phyloP scores from a whole-genome alignment of 1,140 invertebrate genomes.

The Bombus polaris region DNA sequence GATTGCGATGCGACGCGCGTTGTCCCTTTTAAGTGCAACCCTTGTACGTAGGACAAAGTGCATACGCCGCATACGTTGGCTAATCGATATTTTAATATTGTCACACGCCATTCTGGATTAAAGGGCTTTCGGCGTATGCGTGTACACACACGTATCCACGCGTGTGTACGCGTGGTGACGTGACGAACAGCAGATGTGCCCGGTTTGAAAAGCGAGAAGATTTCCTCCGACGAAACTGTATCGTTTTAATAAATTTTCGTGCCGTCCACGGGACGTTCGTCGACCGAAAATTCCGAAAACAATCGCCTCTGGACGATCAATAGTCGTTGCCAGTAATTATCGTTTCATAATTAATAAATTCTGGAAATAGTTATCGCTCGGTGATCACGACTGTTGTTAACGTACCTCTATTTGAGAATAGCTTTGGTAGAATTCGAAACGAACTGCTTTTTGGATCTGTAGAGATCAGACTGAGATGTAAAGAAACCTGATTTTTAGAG shows the following conservation, averaged over 20 bases:
- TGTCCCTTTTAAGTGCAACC: conserved; percentile 75
- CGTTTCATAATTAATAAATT: neutral
- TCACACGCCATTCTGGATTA: conserved; percentile 74
- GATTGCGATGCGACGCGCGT: conserved; percentile 64
- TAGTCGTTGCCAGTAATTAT: neutral
- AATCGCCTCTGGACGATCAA: neutral
- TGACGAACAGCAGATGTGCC: conserved; percentile 63
- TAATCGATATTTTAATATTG: conserved; percentile 84
- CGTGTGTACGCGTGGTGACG: conserved; percentile 48
- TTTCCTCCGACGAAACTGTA: conserved; percentile 22
- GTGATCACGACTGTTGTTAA: neutral
- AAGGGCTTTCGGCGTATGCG: conserved; percentile 76
- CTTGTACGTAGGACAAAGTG: conserved; percentile 79
- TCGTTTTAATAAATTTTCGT: conserved; percentile 34
- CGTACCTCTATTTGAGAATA: too few relatives aligned
- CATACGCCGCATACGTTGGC: conserved; percentile 82
- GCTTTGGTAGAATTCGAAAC: too few relatives aligned
- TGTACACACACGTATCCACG: neutral
- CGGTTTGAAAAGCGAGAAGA: conserved; percentile 51
- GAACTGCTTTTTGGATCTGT: too few relatives aligned
- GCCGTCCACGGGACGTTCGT: neutral
- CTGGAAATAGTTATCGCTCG: neutral
- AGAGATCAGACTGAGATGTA: neutral
- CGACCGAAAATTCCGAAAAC: neutral
- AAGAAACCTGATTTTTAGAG: neutral